Evolutionary conservation across 2,888 invertebrate genomes (phyloP).

Genomic region (Ypsolopha sequella): DNA sequence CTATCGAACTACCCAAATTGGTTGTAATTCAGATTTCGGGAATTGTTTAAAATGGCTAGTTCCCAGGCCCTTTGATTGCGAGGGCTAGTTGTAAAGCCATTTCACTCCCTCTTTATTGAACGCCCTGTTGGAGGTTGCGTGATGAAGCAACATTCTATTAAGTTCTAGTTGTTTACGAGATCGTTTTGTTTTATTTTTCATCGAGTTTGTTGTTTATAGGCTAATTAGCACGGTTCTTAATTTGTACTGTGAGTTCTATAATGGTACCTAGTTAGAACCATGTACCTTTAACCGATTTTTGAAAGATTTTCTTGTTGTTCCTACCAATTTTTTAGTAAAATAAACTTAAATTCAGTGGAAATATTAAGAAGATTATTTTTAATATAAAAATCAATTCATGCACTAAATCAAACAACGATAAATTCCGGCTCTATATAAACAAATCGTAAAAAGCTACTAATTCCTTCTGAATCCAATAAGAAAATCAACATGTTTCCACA

Average conservation of each 20-base stretch:
- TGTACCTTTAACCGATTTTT: too few species aligned
- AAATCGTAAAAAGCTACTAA: neutral
- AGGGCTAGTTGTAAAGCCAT: constrained; percentile 29
- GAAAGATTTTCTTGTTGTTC: too few species aligned
- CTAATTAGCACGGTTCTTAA: too few species aligned
- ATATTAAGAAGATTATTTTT: too few species aligned
- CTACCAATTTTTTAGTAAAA: too few species aligned
- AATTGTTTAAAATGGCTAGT: constrained; percentile 49
- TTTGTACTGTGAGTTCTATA: too few species aligned
- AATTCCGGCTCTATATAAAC: neutral
- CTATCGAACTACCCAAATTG: constrained; percentile 39
- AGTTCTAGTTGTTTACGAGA: neutral
- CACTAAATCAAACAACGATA: neutral
- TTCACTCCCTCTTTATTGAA: constrained; percentile 35
- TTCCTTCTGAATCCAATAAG: constrained; percentile 12
- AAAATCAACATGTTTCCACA: constrained; percentile 17
- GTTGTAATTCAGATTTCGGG: constrained; percentile 44
- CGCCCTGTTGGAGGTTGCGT: constrained; percentile 10
- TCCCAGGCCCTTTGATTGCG: constrained; percentile 38
- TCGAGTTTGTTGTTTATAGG: too few species aligned
- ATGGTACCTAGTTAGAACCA: too few species aligned
- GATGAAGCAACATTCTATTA: constrained; percentile 5
- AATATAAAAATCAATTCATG: neutral
- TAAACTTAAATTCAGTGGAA: too few species aligned
- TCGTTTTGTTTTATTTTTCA: neutral